A percentile compares a stretch with the other conserved stretches of the same genome.
These are phyloP conservation scores for Plestiodon gilberti DNA, from an alignment of 2,113 vertebrate genomes.

Conservation along the genomic window DNA sequence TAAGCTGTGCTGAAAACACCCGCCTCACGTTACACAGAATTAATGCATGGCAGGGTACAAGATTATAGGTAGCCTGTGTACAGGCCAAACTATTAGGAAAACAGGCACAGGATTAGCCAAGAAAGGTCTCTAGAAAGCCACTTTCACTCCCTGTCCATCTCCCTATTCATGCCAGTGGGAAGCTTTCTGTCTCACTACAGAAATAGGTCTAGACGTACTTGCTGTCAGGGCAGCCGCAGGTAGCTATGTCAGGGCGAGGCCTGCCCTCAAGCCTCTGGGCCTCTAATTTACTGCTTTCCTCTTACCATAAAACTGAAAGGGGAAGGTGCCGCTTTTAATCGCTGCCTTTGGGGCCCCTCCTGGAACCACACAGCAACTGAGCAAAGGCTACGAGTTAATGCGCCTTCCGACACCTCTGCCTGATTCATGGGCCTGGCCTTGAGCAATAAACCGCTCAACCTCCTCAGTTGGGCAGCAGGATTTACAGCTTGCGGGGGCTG, in stretches of 20 bases:
- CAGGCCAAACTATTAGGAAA: background rate
- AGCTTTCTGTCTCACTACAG: background rate
- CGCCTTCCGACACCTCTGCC: constrained; percentile 79
- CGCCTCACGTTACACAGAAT: background rate
- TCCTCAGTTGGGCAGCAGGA: constrained; percentile 70
- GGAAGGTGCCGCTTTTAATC: constrained; percentile 76
- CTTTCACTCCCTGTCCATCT: background rate
- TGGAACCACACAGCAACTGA: constrained; percentile 71
- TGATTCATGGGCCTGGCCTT: constrained; percentile 85
- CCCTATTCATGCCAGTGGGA: background rate
- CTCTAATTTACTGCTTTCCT: constrained; percentile 77
- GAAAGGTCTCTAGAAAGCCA: background rate
- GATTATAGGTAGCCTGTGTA: background rate
- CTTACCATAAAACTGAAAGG: constrained; percentile 77
- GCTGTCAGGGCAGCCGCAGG: constrained; percentile 16
- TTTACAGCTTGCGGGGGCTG: constrained; percentile 78
- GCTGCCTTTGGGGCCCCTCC: constrained; percentile 72
- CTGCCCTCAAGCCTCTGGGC: constrained; percentile 63
- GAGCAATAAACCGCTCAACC: constrained; percentile 81
- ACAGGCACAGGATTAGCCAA: background rate
- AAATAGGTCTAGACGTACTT: background rate
- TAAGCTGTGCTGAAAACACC: background rate
- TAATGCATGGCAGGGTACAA: background rate
- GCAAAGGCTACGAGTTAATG: constrained; percentile 73
- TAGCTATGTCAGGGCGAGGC: constrained; percentile 46